Percentiles rank a stretch among this genome's conserved stretches.
Evolutionary conservation across 2,888 invertebrate genomes (phyloP).

Genomic region (Hecatera dysodea): DNA sequence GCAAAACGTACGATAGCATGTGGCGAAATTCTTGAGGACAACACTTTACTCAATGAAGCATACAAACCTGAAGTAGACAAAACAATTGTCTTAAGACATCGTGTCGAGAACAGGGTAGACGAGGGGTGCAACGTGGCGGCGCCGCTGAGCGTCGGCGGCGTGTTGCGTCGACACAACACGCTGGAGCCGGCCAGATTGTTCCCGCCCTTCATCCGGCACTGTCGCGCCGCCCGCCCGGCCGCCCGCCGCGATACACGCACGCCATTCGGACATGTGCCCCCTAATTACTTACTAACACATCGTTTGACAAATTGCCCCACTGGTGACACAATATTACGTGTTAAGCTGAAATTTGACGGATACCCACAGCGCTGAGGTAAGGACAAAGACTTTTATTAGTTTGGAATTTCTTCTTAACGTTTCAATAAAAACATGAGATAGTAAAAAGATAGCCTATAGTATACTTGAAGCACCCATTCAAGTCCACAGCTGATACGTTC

Average conservation of each 20-base stretch:
- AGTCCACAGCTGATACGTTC: conserved; percentile 20
- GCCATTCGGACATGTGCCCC: conserved; percentile 66
- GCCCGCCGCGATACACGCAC: conserved; percentile 63
- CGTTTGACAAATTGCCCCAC: conserved; percentile 68
- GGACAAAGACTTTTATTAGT: conserved; percentile 64
- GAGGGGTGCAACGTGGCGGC: conserved; percentile 55
- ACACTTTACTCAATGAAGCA: not conserved
- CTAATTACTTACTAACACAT: conserved; percentile 67
- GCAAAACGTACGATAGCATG: not conserved
- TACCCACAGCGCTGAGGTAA: conserved; percentile 70
- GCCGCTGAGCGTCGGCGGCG: conserved; percentile 41
- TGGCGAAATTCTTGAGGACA: not conserved
- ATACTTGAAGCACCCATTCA: conserved; percentile 44
- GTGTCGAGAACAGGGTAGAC: conserved; percentile 12
- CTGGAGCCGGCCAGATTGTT: conserved; percentile 73
- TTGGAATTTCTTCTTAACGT: conserved; percentile 66
- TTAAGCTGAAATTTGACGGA: conserved; percentile 66
- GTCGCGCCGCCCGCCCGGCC: conserved; percentile 73
- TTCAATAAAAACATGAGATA: conserved; percentile 74
- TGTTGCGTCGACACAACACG: conserved; percentile 42
- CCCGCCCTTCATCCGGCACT: conserved; percentile 72
- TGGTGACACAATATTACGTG: conserved; percentile 67
- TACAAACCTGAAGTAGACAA: conserved; percentile 3
- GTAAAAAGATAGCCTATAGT: conserved; percentile 76
- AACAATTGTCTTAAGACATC: conserved; percentile 26